Base-by-base conservation (phyloP, 1,140 invertebrate species). In the Drosophila bipectinata region DNA sequence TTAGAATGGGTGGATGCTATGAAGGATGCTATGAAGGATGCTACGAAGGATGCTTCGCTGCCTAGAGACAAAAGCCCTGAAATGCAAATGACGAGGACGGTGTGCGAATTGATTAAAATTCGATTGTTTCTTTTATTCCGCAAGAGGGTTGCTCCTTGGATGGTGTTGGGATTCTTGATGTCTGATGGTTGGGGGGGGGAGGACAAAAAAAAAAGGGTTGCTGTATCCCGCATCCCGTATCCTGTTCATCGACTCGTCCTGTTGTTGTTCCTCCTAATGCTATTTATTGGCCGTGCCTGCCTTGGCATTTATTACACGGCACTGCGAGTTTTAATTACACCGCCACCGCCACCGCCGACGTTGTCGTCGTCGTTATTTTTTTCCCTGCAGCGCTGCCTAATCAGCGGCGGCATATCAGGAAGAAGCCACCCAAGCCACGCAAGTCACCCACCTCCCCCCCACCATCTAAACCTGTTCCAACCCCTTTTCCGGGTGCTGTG, bases 31-130 rank as follows among this genome's bases (percentile, higher is more conserved):
- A 18, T 18, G 26, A 28, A 28, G 26, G 26, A 28, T 7, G 26
- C 26, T 28, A 5, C 45, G 28, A 34, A 49, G 48, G 54, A 54
- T 72, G 74, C 81, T 55, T 78, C 48, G 81, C 73, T 84, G 82
- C 63, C 62, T 56, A 61, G 60, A 82, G 68, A 84, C 81, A 80
- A 84, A 84, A 64, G 52, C 51, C 44, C 54, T 28, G 18, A 32
- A 78, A 88, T 81, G 77, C 68, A 68, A 81, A 89, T 89, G 85
- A 72, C 69, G 72, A 62, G 54, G 71, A 81, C 45, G 68, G 71
- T 66, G 69, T 69, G 79, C 66, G 84, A 91, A 91, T 91, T 91
- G 90, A 91, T 91, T 91, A 91, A 91, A 91, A 91, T 91, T 91
- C 90, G 90, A 91, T 91, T 91, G 84, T 83, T 91, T 85, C 83